Evolutionary conservation across 2,888 invertebrate genomes (phyloP), one percentile per base, ranked within the genome.

Genomic region (Amiota communis): DNA sequence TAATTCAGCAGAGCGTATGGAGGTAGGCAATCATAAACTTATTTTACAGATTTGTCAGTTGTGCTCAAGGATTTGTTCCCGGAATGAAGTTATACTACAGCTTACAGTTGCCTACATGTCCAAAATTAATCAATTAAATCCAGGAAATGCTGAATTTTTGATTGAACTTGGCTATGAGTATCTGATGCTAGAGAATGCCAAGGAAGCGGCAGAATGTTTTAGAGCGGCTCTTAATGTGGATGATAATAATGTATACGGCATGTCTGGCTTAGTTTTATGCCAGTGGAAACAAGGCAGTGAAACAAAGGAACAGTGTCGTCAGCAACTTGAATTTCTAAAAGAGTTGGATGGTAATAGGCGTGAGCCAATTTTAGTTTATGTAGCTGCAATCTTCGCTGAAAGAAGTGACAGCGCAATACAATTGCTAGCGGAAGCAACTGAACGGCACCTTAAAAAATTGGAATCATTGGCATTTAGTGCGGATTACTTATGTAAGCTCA

Each of bases 151-250:
- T 0, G 93, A 94, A 63, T 93, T 93, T 82, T 91, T 96, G 82
- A 93, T 94, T 67, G 97, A 97, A 88, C 91, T 97, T 57, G 98
- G 97, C 0, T 93, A 95, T 87, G 94, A 97, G 82, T 93, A 93
- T 80, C 90, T 95, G 47, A 89, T 96, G 70, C 92, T 94, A 87
- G 93, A 93, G 0, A 95, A 95, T 82, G 90, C 92, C 15, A 94
- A 93, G 83, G 97, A 98, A 79, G 96, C 97, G 0, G 91, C 94
- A 36, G 93, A 93, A 81, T 94, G 94, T 86, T 97, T 95, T 87
- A 93, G 94, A 81, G 93, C 93, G 70, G 96, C 97, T 0, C 94
- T 96, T 70, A 95, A 96, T 89, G 91, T 96, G 13, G 96, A 98
- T 85, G 96, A 96, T 80, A 94, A 95, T 53, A 96, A 95, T 20